phyloP scores from a whole-genome alignment of 1,140 invertebrate genomes.

The Drosophila cardini region DNA sequence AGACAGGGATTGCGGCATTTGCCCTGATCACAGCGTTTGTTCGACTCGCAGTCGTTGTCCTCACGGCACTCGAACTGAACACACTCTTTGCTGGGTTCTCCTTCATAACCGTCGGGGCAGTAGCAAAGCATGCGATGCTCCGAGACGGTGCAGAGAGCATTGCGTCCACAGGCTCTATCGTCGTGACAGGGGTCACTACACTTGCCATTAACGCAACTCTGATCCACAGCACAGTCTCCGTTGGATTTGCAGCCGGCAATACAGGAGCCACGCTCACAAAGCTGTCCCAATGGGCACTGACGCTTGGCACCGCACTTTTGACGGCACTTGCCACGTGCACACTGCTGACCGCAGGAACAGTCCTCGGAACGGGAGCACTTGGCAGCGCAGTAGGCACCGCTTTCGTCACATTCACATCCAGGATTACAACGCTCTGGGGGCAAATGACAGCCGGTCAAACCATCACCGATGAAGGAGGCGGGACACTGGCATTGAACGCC shows the following conservation, averaged over 20 bases:
- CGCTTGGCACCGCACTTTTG: slow-evolving; percentile 80
- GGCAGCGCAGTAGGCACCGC: slow-evolving; percentile 89
- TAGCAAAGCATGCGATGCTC: slow-evolving; percentile 93
- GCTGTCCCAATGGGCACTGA: slow-evolving; percentile 84
- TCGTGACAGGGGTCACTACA: slow-evolving; percentile 91
- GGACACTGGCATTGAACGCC: slow-evolving; percentile 93
- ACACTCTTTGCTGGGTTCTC: slow-evolving; percentile 91
- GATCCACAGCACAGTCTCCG: slow-evolving; percentile 91
- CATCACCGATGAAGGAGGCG: slow-evolving; percentile 91
- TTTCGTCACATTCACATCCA: slow-evolving; percentile 90
- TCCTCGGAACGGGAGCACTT: slow-evolving; percentile 88
- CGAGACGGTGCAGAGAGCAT: slow-evolving; percentile 90
- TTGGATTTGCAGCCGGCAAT: slow-evolving; percentile 91
- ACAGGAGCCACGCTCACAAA: slow-evolving; percentile 88
- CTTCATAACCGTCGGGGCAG: slow-evolving; percentile 93
- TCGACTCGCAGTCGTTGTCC: slow-evolving; percentile 91
- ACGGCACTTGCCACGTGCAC: slow-evolving; percentile 85
- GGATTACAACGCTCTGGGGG: slow-evolving; percentile 88
- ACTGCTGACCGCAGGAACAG: slow-evolving; percentile 90
- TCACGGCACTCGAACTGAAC: slow-evolving; percentile 90
- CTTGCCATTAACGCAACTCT: slow-evolving; percentile 90
- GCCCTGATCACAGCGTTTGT: slow-evolving; percentile 90
- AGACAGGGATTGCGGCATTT: slow-evolving; percentile 94
- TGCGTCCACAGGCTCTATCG: slow-evolving; percentile 89
- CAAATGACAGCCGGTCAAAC: slow-evolving; percentile 89